Base-by-base conservation (phyloP, 2,797 vertebrate species). In the Neoniphon sammara region DNA sequence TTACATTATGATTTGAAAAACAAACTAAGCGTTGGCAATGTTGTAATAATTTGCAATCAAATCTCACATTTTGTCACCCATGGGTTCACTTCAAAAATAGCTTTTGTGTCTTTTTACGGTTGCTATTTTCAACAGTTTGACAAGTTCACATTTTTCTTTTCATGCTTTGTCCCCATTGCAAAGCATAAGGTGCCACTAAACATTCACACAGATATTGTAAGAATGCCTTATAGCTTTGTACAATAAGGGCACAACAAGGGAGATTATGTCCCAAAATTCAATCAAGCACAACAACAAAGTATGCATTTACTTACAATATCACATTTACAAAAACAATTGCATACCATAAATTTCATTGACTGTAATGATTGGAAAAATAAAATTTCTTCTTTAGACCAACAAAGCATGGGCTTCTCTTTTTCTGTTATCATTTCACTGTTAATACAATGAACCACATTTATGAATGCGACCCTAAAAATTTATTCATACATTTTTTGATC, bases 291-390 rank as follows among this genome's bases (percentile, higher is more conserved):
- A 89, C 78, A 90, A 80, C 73, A 89, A 83, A 86, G 85, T 89
- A 80, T 83, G 87, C 84, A 86, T 81, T 82, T 85, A 85, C 85
- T 82, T 77, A 91, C 82, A 87, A 80, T 83, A 83, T 78, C 81
- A 90, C 85, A 90, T 89, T 89, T 87, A 92, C 88, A 91, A 91
- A 87, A 81, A 85, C 74, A 72, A 83, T 86, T 88, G 90, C 87
- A 90, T 92, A 90, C 85, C 75, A 81, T 75, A 77, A 56, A 82
- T 86, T 86, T 81, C 69, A 90, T 83, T 74, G 73, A 88, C 55
- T 74, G 64, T 84, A 91, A 88, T 47, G 4, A 72, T 62, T 88
- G 74, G 44, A 88, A 91, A 89, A 89, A 88, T 75, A 84, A 86
- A 68, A 73, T 44, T 73, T 58, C 81, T 68, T 64, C 15, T 83